phyloP scores from a whole-genome alignment of 2,113 vertebrate species.

The Passer montanus region DNA sequence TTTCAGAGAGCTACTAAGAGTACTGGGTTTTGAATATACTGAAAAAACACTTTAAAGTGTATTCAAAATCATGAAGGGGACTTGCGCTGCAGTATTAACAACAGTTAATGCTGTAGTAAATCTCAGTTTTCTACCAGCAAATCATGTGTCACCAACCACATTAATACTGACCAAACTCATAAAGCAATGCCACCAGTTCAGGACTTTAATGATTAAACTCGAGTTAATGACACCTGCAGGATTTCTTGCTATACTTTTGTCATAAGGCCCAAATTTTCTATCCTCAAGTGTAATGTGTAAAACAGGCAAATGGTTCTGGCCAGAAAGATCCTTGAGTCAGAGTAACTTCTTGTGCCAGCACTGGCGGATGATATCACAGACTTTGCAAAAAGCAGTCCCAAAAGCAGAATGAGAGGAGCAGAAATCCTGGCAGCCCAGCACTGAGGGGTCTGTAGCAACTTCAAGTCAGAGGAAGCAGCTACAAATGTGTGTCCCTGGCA shows the following conservation, averaged over 20 bases:
- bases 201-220: not conserved
- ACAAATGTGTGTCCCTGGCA: rapidly evolving
- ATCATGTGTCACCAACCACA: not conserved
- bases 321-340: not conserved
- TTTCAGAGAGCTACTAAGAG: not conserved
- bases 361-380: not conserved
- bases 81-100: not conserved
- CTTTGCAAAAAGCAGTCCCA: not conserved
- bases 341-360: not conserved
- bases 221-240: not conserved
- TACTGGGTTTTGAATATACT: not conserved
- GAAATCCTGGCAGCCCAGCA: not conserved
- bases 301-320: not conserved
- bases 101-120: not conserved
- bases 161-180: not conserved
- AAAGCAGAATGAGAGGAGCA: not conserved
- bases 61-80: not conserved
- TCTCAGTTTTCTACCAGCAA: not conserved
- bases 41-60: not conserved
- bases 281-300: not conserved
- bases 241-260: not conserved
- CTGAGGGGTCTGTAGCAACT: not conserved
- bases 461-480: not conserved
- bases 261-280: not conserved
- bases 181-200: not conserved